phyloP scores from a whole-genome alignment of 2,113 vertebrate species.

The Notiomystis cincta region DNA sequence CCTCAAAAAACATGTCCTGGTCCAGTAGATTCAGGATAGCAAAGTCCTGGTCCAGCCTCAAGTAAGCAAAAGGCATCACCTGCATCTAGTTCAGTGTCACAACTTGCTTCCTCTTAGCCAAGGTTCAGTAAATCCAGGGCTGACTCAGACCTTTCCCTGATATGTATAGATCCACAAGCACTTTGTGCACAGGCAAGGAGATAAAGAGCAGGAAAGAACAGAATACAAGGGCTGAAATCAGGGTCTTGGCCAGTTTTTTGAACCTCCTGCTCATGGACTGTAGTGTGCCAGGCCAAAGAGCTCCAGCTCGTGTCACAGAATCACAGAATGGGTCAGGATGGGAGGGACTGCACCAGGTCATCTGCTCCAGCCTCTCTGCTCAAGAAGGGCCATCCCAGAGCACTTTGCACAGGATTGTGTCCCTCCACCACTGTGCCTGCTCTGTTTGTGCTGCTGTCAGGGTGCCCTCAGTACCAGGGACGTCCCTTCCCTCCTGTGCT shows the following conservation, averaged over 20 bases:
- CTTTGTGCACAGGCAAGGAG: background rate
- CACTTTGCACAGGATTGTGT: background rate
- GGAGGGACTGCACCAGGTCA: fast-evolving
- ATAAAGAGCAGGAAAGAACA: background rate
- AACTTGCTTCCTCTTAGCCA: background rate
- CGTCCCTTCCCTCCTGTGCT: background rate
- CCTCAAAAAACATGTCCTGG: background rate
- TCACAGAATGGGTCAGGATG: background rate
- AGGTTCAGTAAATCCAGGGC: background rate
- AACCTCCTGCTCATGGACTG: background rate
- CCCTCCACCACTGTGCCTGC: background rate
- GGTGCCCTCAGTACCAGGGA: background rate
- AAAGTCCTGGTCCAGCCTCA: background rate
- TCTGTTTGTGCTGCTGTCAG: background rate
- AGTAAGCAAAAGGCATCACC: background rate
- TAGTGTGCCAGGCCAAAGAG: background rate
- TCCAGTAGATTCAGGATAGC: too few species aligned
- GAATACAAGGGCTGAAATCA: background rate
- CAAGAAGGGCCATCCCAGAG: background rate
- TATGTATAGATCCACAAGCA: background rate
- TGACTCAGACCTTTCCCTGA: background rate
- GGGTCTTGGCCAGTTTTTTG: background rate
- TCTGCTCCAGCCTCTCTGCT: background rate
- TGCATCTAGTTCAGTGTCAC: background rate
- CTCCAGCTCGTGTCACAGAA: background rate